Conservation (phyloP, 2,888 invertebrate genomes). For the Rugalucina vietnamica region DNA sequence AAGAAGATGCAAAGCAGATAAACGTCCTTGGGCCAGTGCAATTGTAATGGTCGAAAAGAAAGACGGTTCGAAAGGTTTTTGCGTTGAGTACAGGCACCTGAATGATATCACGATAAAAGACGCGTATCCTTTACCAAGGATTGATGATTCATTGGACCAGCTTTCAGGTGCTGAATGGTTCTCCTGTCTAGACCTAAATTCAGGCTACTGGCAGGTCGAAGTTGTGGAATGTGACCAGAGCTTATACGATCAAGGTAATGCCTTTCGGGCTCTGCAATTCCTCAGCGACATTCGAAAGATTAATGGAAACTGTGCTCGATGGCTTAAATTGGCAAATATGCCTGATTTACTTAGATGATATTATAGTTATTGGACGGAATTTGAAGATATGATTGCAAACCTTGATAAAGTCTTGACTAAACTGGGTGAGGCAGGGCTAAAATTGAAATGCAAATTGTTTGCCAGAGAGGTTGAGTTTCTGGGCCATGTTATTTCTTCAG, state of each 20-base stretch:
- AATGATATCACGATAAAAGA: too few species aligned
- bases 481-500: background rate
- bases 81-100: too few species aligned
- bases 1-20: too few species aligned
- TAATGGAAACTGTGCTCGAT: slow-evolving; percentile 55
- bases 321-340: slow-evolving; percentile 42
- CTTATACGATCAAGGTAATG: background rate
- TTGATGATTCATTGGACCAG: too few species aligned
- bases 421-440: background rate
- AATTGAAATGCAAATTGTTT: background rate
- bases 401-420: background rate
- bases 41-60: too few species aligned
- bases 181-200: too few species aligned
- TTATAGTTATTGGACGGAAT: background rate
- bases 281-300: slow-evolving; percentile 51
- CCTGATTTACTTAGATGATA: slow-evolving; percentile 35
- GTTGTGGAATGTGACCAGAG: too few species aligned
- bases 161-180: too few species aligned
- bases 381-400: background rate
- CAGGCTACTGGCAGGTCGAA: too few species aligned
- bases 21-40: too few species aligned
- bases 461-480: background rate
- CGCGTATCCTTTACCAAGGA: too few species aligned
- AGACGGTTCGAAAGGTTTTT: too few species aligned
- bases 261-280: background rate